Evolutionary conservation across 2,113 vertebrate species (phyloP), one percentile per base, ranked within the genome.

Genomic region (Channa maculata): DNA sequence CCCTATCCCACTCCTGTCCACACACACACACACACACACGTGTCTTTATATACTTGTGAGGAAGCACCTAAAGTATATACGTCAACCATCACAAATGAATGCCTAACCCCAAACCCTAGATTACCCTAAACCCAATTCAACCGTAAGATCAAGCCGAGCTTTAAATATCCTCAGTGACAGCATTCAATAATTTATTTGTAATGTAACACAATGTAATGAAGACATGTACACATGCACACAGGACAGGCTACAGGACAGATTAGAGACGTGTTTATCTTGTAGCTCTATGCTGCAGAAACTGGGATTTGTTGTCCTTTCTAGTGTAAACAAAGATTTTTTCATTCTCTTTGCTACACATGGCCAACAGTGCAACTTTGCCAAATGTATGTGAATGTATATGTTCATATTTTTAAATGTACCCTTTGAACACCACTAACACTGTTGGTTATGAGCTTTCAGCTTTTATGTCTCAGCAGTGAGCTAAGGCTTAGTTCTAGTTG

Each of bases 351-450:
- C 45, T 62, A 66, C 71, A 67, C 54, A 0, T 49, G 34, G 43
- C 54, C 6, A 3, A 33, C 65, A 1, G 55, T 11, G 39, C 80
- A 64, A 71, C 55, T 8, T 87, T 67, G 65, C 55, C 75, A 75
- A 77, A 62, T 36, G 63, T 75, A 52, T 59, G 37, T 89, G 71
- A 85, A 84, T 15, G 63, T 75, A 63, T 34, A 82, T n/a, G 24
- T 24, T 24, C 24, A 24, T 24, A 24, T 24, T 24, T 48, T 67
- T 69, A 83, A 84, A 82, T 78, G 59, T 63, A 41, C 34, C 34
- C 4, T 59, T 60, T 15, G 15, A 65, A 44, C 51, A 34, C 10
- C 11, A 76, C 71, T 64, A n/a, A 52, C 45, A 52, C 7, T 57
- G 41, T 36, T 46, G 8, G 41, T 55, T 50, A 24, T 24, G 24